Evolutionary conservation across 2,797 vertebrate species (phyloP).

Genomic region (Diceros bicornis): DNA sequence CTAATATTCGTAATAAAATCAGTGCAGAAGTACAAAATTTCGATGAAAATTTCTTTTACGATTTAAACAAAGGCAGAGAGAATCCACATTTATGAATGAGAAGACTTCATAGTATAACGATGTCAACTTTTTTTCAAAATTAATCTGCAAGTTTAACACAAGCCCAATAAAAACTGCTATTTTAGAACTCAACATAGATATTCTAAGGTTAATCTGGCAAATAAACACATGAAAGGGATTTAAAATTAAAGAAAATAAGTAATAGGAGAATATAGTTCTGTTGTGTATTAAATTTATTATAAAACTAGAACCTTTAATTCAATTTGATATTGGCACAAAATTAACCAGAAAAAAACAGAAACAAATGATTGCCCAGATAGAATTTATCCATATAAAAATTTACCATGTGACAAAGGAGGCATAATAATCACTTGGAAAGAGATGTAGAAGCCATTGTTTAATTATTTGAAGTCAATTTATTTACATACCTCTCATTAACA

Average conservation of each 20-base stretch:
- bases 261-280: background rate
- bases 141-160: background rate
- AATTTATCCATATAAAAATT: background rate
- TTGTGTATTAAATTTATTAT: background rate
- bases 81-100: background rate
- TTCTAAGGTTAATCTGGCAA: conserved; percentile 22
- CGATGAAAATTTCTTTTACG: background rate
- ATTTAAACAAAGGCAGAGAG: background rate
- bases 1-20: background rate
- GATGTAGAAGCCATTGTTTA: background rate
- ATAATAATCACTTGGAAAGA: background rate
- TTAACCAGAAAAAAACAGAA: background rate
- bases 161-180: background rate
- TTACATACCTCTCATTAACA: background rate
- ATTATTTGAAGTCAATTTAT: conserved; percentile 19
- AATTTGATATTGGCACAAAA: conserved; percentile 14
- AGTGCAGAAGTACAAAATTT: background rate
- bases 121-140: background rate
- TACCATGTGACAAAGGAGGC: background rate
- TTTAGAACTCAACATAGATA: background rate
- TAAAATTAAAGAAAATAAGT: background rate
- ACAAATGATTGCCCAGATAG: background rate
- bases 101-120: background rate
- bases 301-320: background rate
- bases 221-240: background rate